phyloP scores from a whole-genome alignment of 1,140 invertebrate genomes.

The Sitobion miscanthi region DNA sequence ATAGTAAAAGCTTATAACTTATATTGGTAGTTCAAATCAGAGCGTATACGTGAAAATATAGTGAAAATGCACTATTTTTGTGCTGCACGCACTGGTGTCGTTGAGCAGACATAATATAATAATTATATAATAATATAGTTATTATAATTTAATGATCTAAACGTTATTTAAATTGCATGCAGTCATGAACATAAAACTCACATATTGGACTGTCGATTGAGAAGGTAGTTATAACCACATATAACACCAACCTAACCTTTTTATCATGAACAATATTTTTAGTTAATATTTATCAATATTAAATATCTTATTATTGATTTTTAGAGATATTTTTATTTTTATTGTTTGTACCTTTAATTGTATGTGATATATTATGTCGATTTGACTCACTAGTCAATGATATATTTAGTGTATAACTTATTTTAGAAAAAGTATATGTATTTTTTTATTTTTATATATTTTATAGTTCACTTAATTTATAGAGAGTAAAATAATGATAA shows the following conservation, averaged over 20 bases:
- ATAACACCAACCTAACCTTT: background rate
- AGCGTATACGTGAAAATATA: too few relatives aligned
- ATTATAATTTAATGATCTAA: background rate
- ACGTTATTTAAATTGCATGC: background rate
- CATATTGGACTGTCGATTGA: background rate
- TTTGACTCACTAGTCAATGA: background rate
- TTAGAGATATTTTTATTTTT: background rate
- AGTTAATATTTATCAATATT: too few relatives aligned
- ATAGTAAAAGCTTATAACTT: background rate
- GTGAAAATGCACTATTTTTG: background rate
- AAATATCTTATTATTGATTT: background rate
- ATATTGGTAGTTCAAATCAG: too few relatives aligned
- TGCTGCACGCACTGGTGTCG: background rate
- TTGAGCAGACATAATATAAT: background rate
- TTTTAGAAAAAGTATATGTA: background rate
- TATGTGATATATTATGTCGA: background rate
- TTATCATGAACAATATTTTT: too few relatives aligned
- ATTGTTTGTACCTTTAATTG: background rate
- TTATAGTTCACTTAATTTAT: background rate
- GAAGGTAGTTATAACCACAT: background rate
- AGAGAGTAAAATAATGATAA: background rate
- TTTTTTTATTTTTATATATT: background rate
- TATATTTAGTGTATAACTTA: background rate
- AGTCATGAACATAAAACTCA: background rate
- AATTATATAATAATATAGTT: background rate